Evolutionary conservation across 2,113 vertebrate genomes (phyloP).

Genomic region (Baryphthengus martii): DNA sequence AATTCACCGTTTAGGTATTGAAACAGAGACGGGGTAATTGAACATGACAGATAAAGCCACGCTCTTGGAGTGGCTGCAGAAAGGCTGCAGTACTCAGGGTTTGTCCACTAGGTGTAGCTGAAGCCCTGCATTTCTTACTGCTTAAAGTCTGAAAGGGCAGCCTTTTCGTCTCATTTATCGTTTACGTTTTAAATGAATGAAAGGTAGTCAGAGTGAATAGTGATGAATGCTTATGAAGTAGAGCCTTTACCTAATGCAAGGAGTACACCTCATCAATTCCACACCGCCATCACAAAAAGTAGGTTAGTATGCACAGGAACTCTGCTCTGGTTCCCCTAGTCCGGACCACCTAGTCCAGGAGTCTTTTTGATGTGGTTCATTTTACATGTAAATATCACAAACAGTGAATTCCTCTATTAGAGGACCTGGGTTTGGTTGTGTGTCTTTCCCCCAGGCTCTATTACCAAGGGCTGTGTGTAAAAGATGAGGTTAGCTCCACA

Average conservation of each 20-base stretch:
- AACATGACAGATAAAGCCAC: not conserved
- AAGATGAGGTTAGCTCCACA: not conserved
- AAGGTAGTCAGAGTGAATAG: not conserved
- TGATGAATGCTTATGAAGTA: not conserved
- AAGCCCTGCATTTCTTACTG: slow-evolving; percentile 5
- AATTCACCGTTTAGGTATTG: not conserved
- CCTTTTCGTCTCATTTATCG: not conserved
- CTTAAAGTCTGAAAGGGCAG: not conserved
- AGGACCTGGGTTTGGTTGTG: not conserved
- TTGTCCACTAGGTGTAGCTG: slow-evolving; percentile 71
- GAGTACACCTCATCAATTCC: not conserved
- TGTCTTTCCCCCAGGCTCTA: not conserved
- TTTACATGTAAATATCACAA: not conserved
- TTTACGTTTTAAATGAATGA: not conserved
- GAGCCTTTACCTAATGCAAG: not conserved
- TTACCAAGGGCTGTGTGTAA: not conserved
- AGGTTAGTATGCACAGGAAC: not conserved
- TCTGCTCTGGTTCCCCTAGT: not conserved
- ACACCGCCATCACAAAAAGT: not conserved
- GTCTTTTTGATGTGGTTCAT: not conserved
- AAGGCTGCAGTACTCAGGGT: not conserved
- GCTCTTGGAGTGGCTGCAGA: not conserved
- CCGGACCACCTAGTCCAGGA: not conserved
- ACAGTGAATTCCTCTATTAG: not conserved
- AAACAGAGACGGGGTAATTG: not conserved